Base-by-base conservation (phyloP, 1,140 invertebrate species). In the Danaus melanippus region DNA sequence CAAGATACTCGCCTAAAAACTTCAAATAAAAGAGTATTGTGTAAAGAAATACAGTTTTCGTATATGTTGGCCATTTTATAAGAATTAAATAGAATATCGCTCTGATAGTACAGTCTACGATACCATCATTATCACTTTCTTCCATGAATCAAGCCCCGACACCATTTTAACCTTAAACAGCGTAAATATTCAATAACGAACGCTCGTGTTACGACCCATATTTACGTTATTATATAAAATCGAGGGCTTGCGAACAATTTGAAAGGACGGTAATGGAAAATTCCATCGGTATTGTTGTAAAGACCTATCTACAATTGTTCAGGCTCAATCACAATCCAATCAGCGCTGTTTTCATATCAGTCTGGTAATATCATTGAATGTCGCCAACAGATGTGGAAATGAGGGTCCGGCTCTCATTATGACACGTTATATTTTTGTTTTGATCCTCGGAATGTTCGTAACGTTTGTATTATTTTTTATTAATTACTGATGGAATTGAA, bases 261-360 rank as follows among this genome's bases (percentile, higher is more conserved):
- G 47, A 51, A 58, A 52, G 47, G 41, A 54, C 41, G 41, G 58
- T 59, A 65, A 59, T 62, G 48, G 58, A 50, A 60, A 63, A 63
- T 56, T 55, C 57, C 43, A 15, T 15, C 15, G 15, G 15, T 15
- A 15, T 15, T 15, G 15, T 15, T 15, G 63, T 64, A 61, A 69
- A 65, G 66, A 58, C 58, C 62, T 64, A 62, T 68, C 63, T 54
- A 57, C 64, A 59, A 71, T 72, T 76, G 71, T 72, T 69, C 62
- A 58, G 57, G 53, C 55, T 56, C 71, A 71, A 76, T 78, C 73
- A 72, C 67, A 60, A 72, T 74, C 76, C 76, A 78, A 74, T 78
- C 73, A 67, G 58, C 59, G 49, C 64, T 71, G 71, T 72, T 75
- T 74, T 78, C 71, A 75, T 75, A 77, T 74, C 70, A 62, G 62